Percentiles rank a stretch among this genome's conserved stretches.
These are phyloP conservation scores for Laothoe populi DNA, from an alignment of 2,888 invertebrate genomes.

Conservation along the genomic window DNA sequence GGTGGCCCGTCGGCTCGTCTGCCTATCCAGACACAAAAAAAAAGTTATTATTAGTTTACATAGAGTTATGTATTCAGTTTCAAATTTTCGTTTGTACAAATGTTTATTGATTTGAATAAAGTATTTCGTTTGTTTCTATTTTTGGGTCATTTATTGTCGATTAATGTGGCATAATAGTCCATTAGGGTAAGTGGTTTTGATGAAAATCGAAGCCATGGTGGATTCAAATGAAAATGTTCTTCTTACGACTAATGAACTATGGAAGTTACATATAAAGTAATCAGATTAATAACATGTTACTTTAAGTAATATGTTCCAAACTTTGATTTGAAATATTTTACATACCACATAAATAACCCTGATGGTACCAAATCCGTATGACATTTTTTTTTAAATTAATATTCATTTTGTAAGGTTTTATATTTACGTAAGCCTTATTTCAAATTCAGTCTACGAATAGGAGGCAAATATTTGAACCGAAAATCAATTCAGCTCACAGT, in stretches of 20 bases:
- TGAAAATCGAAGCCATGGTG: neutral
- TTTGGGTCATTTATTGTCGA: conserved; percentile 4
- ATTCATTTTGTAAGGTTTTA: no score
- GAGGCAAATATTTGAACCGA: conserved; percentile 8
- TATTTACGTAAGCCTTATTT: neutral
- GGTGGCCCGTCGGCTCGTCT: no score
- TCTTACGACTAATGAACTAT: neutral
- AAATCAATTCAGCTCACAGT: conserved; percentile 16
- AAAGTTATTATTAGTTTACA: no score
- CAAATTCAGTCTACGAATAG: neutral
- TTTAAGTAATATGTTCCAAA: neutral
- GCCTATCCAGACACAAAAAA: no score
- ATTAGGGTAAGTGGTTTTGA: neutral
- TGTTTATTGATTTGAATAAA: conserved; percentile 27
- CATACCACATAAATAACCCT: no score
- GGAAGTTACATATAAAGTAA: neutral
- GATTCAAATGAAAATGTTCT: neutral
- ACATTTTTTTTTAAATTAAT: no score
- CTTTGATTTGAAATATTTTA: no score
- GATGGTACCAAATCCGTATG: no score
- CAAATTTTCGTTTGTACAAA: conserved; percentile 15
- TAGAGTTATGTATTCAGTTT: conserved; percentile 45
- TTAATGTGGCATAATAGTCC: neutral
- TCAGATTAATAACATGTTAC: neutral
- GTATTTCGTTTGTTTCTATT: neutral